A percentile compares a stretch with the other conserved stretches of the same genome.
Conservation (phyloP, 1,140 invertebrate genomes). For the Drosophila nannoptera region DNA sequence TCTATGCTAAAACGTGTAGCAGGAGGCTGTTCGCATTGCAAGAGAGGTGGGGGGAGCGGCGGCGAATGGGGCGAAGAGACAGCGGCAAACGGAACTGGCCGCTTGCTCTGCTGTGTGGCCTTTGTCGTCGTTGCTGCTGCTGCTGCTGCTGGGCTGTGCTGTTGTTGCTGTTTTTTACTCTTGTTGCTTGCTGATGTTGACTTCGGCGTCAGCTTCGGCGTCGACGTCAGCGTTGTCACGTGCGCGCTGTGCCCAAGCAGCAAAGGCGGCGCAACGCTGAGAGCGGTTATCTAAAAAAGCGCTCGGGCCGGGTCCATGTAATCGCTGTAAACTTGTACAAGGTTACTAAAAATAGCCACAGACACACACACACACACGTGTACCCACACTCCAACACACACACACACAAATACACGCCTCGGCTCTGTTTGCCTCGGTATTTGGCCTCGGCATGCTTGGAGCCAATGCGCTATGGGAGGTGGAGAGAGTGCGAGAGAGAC, state of each 20-base stretch:
- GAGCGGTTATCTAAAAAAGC: conserved; percentile 49
- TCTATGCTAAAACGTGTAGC: conserved; percentile 50
- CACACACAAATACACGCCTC: conserved; percentile 2
- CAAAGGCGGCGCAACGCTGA: conserved; percentile 5
- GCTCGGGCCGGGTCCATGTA: conserved; percentile 40
- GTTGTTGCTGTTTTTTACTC: conserved; percentile 20
- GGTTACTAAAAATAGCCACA: conserved; percentile 48
- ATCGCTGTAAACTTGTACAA: conserved; percentile 46
- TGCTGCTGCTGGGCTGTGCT: conserved; percentile 41
- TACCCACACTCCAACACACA: conserved; percentile 4
- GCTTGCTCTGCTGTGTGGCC: conserved; percentile 41
- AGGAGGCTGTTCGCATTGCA: not conserved
- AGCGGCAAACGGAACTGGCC: conserved; percentile 45
- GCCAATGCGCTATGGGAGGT: conserved; percentile 5
- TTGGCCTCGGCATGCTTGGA: conserved; percentile 20
- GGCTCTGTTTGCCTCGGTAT: conserved; percentile 21
- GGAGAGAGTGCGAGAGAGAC: not conserved
- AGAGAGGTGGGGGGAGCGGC: not conserved
- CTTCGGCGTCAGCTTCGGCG: conserved; percentile 1
- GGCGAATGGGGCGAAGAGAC: conserved; percentile 8
- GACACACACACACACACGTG: conserved; percentile 16
- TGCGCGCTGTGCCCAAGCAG: conserved; percentile 25
- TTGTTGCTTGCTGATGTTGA: conserved; percentile 3
- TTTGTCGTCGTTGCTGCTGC: conserved; percentile 18
- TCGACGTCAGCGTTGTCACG: conserved; percentile 38